Base-by-base conservation (phyloP, 2,797 vertebrate species). In the Ceyx erithaca region DNA sequence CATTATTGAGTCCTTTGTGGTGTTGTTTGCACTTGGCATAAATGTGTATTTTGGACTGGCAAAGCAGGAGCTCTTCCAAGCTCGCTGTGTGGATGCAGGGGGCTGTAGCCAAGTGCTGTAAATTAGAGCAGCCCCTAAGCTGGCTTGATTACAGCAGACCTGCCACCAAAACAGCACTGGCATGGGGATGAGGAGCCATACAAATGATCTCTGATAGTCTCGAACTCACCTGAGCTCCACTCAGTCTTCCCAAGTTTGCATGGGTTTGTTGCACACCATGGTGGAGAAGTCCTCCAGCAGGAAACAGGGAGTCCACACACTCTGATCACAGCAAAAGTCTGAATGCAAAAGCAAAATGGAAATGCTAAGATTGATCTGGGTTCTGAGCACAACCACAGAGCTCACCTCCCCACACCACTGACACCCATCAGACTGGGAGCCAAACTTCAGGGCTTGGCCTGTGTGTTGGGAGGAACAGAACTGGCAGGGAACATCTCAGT, bases 101-200 rank as follows among this genome's bases (percentile, higher is more conserved):
- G 31, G 45, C 58, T 55, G 57, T 6, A 77, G 79, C 79, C 84
- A 92, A 89, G 57, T 1, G 61, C 63, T 82, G 46, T 45, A 80
- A 80, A 85, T 89, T 67, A 73, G 61, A 89, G 54, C 64, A 91
- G 89, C 35, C 79, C 87, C 68, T 70, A 25, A 58, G 14, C 33
- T 87, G 81, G 66, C 54, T 35, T 30, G 15, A 48, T 45, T 12
- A 14, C 63, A 93, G 67, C 78, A 72, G 48, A 55, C 10, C 52
- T 79, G 71, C 67, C 80, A 85, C 64, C 48, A 68, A 23, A 72
- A 19, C 64, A 6, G 30, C 1, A n/a, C 48, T 77, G 64, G 61
- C 52, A 9, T 8, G 1, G 57, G 31, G 20, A 31, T 13, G 49
- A 82, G 59, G 45, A 57, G 7, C 28, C 46, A 25, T 14, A 61